Evolutionary conservation across 2,797 vertebrate genomes (phyloP), one percentile per base, ranked within the genome.

Genomic region (Coregonus ussuriensis): DNA sequence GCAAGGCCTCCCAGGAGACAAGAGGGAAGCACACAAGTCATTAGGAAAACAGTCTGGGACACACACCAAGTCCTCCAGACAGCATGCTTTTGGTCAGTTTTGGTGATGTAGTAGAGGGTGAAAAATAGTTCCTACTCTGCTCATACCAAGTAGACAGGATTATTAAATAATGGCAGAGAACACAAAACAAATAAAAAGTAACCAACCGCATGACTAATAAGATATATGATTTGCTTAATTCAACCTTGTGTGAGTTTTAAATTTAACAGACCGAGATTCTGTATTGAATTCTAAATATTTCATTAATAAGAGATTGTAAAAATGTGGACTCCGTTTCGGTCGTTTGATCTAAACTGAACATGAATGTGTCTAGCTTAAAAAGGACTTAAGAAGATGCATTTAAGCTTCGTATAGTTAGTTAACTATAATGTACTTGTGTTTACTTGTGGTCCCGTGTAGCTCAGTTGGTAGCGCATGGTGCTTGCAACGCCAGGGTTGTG

Each of bases 281-380:
- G 18, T 80, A 76, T 53, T 85, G 85, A 90, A 87, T 84, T 79
- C 75, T 71, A 85, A 86, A 84, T 84, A 69, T 54, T 72, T 71
- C 29, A 82, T 82, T 83, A 75, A 53, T 72, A 74, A 78, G 83
- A 84, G 79, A 88, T 78, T 85, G 81, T 31, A 6, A 67, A 51
- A 85, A 85, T 79, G 77, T 13, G 76, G 74, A 75, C 79, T 37
- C n/a, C n/a, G 74, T 79, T 31, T 41, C 37, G 54, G n/a, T 80
- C 69, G 76, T 74, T n/a, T 56, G 62, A 76, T 47, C 41, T 47
- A 47, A 47, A 80, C 73, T 63, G 18, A 74, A n/a, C 76, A 65
- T 18, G 5, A n/a, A 47, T 71, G 15, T 41, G 54, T 74, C 67
- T 41, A 77, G 74, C 68, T 73, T 74, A 74, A 68, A 82, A 87